Evolutionary conservation across 2,888 invertebrate species (phyloP).

Genomic region (Pollenia griseotomentosa): DNA sequence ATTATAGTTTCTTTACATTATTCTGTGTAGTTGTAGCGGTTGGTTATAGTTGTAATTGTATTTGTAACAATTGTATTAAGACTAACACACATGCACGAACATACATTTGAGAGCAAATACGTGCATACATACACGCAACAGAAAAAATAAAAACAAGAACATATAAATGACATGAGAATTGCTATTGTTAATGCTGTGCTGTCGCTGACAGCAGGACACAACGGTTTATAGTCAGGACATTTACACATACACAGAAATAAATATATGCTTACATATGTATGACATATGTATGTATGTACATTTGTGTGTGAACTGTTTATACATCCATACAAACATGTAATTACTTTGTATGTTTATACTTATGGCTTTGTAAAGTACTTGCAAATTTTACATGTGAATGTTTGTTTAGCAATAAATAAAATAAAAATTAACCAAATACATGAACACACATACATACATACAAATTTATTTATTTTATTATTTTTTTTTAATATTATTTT

Average conservation of each 20-base stretch:
- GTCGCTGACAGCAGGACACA: conserved; percentile 52
- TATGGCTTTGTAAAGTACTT: too few relatives aligned
- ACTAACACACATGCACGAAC: neutral
- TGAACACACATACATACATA: conserved; percentile 14
- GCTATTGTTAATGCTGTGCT: conserved; percentile 46
- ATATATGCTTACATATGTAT: neutral
- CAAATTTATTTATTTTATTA: neutral
- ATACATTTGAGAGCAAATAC: neutral
- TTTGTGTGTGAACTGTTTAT: too few relatives aligned
- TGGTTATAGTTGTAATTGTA: conserved; percentile 32
- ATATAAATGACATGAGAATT: conserved; percentile 38
- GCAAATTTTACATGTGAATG: neutral
- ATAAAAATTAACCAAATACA: conserved; percentile 45
- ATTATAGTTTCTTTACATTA: conserved; percentile 39
- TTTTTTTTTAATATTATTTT: neutral
- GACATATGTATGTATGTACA: neutral
- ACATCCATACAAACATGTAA: neutral
- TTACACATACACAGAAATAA: neutral
- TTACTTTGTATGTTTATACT: too few relatives aligned
- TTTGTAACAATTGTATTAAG: conserved; percentile 35
- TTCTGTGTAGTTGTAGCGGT: neutral
- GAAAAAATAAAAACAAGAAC: neutral
- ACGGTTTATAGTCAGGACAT: neutral
- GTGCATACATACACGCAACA: neutral
- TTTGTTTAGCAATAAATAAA: conserved; percentile 15